These are phyloP conservation scores for Microhierax caerulescens DNA, from an alignment of 2,797 vertebrate genomes.

Conservation along the genomic window DNA sequence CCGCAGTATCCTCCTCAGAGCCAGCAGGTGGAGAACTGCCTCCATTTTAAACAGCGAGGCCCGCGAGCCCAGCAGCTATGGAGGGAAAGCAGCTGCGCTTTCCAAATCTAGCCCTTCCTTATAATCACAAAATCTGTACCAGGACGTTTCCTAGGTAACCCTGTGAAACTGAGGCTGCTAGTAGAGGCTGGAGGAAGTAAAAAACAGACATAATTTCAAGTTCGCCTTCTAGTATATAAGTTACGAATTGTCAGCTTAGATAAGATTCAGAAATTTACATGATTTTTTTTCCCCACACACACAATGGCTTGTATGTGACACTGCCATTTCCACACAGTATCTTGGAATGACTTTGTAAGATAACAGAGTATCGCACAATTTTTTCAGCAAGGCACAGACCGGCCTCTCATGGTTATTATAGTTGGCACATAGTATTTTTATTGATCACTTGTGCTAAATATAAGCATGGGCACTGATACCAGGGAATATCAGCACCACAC, in stretches of 20 bases:
- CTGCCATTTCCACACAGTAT: not conserved
- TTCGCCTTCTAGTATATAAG: not conserved
- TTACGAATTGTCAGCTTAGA: not conserved
- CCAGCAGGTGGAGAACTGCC: constrained; percentile 62
- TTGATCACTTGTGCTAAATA: not conserved
- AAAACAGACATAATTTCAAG: not conserved
- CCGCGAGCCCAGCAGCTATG: not conserved
- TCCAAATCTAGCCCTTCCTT: not conserved
- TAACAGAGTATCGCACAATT: not conserved
- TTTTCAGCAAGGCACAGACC: not conserved
- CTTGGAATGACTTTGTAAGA: not conserved
- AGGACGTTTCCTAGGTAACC: constrained; percentile 59
- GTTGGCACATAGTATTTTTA: not conserved
- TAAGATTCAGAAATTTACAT: not conserved
- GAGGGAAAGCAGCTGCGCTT: not conserved
- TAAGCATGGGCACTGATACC: not conserved
- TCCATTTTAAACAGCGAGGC: not conserved
- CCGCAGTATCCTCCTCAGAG: not conserved
- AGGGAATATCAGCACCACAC: not conserved
- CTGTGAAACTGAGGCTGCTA: not conserved
- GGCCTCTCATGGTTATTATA: not conserved
- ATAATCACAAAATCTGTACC: not conserved
- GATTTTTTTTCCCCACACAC: accelerated
- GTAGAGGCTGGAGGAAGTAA: not conserved
- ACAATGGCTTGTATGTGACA: not conserved